Evolutionary conservation across 2,888 invertebrate genomes (phyloP).

Genomic region (Alloscopus bannaensis): DNA sequence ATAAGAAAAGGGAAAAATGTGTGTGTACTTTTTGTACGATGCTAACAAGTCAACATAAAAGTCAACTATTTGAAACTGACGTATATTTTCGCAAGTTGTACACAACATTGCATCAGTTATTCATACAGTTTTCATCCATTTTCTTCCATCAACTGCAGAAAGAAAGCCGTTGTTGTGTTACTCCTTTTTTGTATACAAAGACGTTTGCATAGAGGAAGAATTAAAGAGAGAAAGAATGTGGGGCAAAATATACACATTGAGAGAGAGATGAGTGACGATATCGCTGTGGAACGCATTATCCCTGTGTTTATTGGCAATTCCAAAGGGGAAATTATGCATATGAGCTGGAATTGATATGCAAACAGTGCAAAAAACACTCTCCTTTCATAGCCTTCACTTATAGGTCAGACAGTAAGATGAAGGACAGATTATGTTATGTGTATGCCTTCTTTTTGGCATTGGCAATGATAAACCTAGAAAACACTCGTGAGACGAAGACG

Average conservation of each 20-base stretch:
- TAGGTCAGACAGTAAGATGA: not conserved
- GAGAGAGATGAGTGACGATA: not conserved
- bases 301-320: constrained; percentile 17
- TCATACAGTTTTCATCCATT: no score
- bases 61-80: no score
- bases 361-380: no score
- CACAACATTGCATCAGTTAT: constrained; percentile 26
- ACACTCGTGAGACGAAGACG: not conserved
- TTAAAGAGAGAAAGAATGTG: not conserved
- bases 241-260: not conserved
- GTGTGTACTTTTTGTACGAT: not conserved
- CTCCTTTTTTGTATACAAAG: not conserved
- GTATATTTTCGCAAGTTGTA: no score
- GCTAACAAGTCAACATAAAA: no score
- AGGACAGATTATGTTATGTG: constrained; percentile 8
- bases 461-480: constrained; percentile 1
- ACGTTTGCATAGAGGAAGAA: not conserved
- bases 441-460: constrained; percentile 13
- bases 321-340: constrained; percentile 20
- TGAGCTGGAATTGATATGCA: constrained; percentile 41
- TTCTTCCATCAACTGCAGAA: not conserved
- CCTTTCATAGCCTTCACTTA: no score
- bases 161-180: not conserved
- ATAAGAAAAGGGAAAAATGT: not conserved
- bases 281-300: constrained; percentile 1